phyloP scores from a whole-genome alignment of 2,113 vertebrate species.

The Toxostoma redivivum region DNA sequence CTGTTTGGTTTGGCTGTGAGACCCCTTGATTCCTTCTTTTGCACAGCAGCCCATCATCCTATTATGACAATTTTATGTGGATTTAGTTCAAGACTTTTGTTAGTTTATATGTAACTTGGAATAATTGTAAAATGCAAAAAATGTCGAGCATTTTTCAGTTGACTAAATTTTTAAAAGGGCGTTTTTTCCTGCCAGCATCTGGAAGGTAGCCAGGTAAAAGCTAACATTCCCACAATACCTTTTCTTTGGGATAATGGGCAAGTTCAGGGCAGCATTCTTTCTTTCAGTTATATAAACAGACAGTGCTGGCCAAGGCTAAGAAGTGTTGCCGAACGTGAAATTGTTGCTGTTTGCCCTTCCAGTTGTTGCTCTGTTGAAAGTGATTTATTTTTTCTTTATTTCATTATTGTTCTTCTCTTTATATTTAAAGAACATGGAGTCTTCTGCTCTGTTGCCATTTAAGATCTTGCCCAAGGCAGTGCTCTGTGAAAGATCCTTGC shows the following conservation, averaged over 20 bases:
- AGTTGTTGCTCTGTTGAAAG: neutral
- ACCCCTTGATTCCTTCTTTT: neutral
- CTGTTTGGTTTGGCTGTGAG: neutral
- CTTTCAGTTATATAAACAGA: slow-evolving; percentile 26
- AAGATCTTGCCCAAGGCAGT: neutral
- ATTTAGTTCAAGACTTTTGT: neutral
- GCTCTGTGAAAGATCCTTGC: neutral
- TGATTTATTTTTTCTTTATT: neutral
- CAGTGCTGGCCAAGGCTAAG: neutral
- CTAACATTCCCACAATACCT: slow-evolving; percentile 60
- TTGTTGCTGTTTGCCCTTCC: neutral
- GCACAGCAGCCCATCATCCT: neutral
- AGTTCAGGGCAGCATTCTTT: slow-evolving; percentile 36
- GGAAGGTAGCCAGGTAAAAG: slow-evolving; percentile 42
- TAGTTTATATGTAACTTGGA: neutral
- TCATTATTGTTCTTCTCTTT: neutral
- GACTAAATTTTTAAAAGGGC: neutral
- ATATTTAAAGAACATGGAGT: neutral
- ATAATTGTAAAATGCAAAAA: slow-evolving; percentile 21
- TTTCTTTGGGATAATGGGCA: slow-evolving; percentile 36
- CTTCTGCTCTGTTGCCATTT: neutral
- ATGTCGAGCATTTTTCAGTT: neutral
- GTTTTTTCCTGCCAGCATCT: neutral
- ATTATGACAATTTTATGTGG: neutral
- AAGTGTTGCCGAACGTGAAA: neutral